phyloP scores from a whole-genome alignment of 2,888 invertebrate species.

The Sclerodermus sp. region DNA sequence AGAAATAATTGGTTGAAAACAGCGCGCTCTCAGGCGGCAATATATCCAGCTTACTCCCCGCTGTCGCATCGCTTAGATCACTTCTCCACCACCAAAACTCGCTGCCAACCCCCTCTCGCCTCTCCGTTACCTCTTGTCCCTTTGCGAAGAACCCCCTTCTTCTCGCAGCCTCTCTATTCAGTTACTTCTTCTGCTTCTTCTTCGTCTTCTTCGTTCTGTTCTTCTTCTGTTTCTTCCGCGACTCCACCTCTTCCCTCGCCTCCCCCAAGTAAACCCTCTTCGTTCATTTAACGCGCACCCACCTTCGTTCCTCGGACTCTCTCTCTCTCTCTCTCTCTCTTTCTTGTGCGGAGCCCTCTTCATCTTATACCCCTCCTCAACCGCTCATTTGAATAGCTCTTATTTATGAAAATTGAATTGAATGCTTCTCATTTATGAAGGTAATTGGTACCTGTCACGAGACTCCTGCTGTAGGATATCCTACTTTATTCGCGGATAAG shows the following conservation, averaged over 20 bases:
- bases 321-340: conserved; percentile 8
- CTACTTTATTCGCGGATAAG: conserved; percentile 46
- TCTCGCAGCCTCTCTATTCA: too few species aligned
- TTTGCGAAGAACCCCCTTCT: too few species aligned
- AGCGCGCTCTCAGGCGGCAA: conserved; percentile 52
- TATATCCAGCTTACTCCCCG: conserved; percentile 57
- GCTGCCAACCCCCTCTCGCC: conserved; percentile 29
- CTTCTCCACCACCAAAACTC: conserved; percentile 48
- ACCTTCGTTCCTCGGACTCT: conserved; percentile 20
- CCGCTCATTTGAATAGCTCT: conserved; percentile 47
- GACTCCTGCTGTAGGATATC: conserved; percentile 41
- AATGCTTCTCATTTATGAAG: conserved; percentile 51
- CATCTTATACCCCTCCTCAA: conserved; percentile 14
- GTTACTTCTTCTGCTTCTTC: conserved; percentile 27
- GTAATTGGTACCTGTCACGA: conserved; percentile 51
- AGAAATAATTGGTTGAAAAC: conserved; percentile 58
- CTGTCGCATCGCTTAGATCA: conserved; percentile 56
- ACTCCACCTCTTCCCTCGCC: too few species aligned
- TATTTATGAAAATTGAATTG: conserved; percentile 55
- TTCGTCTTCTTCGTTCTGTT: conserved; percentile 16
- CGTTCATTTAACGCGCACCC: conserved; percentile 12
- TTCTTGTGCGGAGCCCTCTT: conserved; percentile 8
- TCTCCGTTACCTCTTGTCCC: conserved; percentile 27
- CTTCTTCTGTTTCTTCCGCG: conserved; percentile 22
- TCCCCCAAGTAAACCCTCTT: conserved; percentile 17